Evolutionary conservation across 2,113 vertebrate species (phyloP).

Genomic region (Pachyramphus minor): DNA sequence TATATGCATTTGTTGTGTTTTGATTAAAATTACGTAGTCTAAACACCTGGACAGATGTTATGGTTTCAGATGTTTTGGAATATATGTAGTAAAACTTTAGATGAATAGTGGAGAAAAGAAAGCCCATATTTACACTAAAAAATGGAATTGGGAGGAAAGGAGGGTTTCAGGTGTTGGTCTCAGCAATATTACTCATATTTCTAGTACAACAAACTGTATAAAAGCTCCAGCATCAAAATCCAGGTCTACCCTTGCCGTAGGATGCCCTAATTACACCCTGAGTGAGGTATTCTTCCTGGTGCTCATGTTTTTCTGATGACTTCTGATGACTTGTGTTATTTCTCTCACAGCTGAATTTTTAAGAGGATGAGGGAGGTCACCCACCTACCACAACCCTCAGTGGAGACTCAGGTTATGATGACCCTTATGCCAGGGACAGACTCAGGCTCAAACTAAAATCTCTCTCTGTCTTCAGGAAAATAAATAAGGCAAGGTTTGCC

Average conservation of each 20-base stretch:
- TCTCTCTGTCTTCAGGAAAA: background rate
- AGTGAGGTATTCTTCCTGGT: background rate
- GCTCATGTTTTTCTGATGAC: background rate
- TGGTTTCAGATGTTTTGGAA: background rate
- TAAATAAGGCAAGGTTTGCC: background rate
- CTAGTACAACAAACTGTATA: background rate
- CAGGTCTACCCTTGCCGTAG: background rate
- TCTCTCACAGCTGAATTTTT: background rate
- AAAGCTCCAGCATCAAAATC: background rate
- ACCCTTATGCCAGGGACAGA: background rate
- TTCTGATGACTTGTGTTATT: background rate
- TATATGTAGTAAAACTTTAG: background rate
- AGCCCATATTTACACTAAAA: background rate
- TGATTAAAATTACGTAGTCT: background rate
- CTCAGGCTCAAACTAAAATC: background rate
- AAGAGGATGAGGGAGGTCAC: background rate
- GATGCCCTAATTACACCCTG: background rate
- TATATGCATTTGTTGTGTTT: background rate
- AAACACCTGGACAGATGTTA: background rate
- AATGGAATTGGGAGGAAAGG: background rate
- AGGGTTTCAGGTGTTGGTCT: background rate
- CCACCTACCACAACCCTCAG: background rate
- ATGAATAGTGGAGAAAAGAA: background rate
- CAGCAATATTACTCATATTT: background rate
- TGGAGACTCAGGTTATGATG: rapidly evolving